Base-by-base conservation (phyloP, 2,113 vertebrate genomes). In the Piprites chloris region DNA sequence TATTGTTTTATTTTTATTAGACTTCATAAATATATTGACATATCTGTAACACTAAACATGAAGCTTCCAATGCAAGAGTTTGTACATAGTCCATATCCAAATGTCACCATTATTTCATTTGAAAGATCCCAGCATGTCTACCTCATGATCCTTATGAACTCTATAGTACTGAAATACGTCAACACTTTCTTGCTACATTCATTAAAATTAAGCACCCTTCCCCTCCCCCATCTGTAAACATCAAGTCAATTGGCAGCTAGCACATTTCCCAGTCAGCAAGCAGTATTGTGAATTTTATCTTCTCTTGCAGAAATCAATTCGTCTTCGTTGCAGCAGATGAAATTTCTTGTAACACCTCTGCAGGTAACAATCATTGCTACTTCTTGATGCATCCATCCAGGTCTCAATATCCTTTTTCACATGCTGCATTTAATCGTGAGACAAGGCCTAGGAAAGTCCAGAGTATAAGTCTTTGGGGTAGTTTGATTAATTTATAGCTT, bases 241-340 rank as follows among this genome's bases (percentile, higher is more conserved):
- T 98, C 97, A 91, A 98, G 96, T 98, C 98, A 98, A 96, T 98
- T 95, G 98, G 98, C 98, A 99, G 98, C 96, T 98, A 98, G 97
- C 97, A 97, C 98, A 97, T 98, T 96, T 97, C 97, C 98, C 98
- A 98, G 98, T 98, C 98, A 99, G 98, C 98, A 98, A 99, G 98
- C 98, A 98, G 98, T 98, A 98, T 99, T 99, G 98, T 99, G 98
- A 99, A 99, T 99, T 98, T 99, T 99, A 99, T 99, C 99, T 99
- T 99, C 99, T 99, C 98, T 99, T 99, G 98, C 99, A 99, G 99
- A 99, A 99, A 99, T 99, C 98, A 99, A 98, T 99, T 99, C 98
- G 98, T 99, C 98, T 98, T 99, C 99, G 98, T 99, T 99, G 99
- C 99, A 98, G 98, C 99, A 98, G 99, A 99, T 99, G 99, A 99